Evolutionary conservation across 2,113 vertebrate species (phyloP).

Genomic region (Tenrec ecaudatus): DNA sequence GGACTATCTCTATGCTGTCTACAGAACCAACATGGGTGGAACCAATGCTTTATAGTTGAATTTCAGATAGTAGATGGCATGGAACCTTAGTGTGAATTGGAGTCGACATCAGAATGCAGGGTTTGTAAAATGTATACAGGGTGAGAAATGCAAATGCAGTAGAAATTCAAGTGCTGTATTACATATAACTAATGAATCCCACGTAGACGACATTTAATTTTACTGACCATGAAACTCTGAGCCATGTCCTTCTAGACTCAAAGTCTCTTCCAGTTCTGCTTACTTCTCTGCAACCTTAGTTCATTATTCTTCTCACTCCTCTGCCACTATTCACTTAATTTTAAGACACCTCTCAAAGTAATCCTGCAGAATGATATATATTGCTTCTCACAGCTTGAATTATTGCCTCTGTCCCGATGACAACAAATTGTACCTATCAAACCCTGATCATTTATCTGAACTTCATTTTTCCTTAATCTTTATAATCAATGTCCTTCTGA

Average conservation of each 20-base stretch:
- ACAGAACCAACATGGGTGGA: background rate
- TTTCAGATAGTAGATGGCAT: background rate
- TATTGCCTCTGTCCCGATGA: background rate
- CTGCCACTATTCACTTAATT: background rate
- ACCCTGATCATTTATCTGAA: background rate
- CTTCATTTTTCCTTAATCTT: background rate
- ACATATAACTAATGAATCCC: background rate
- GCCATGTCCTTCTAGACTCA: background rate
- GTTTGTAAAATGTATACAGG: background rate
- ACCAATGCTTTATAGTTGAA: background rate
- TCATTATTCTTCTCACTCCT: background rate
- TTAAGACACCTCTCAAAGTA: background rate
- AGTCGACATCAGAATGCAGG: background rate
- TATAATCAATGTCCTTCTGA: background rate
- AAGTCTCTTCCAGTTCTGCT: background rate
- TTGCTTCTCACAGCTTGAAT: background rate
- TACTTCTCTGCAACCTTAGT: background rate
- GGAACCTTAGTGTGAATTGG: background rate
- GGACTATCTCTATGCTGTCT: background rate
- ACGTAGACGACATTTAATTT: background rate
- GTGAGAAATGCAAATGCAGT: background rate
- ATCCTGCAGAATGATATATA: background rate
- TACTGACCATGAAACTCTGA: fast-evolving
- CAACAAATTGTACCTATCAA: background rate
- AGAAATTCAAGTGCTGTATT: background rate